Evolutionary conservation across 2,797 vertebrate species (phyloP).

Genomic region (Myiotriccus ornatus): DNA sequence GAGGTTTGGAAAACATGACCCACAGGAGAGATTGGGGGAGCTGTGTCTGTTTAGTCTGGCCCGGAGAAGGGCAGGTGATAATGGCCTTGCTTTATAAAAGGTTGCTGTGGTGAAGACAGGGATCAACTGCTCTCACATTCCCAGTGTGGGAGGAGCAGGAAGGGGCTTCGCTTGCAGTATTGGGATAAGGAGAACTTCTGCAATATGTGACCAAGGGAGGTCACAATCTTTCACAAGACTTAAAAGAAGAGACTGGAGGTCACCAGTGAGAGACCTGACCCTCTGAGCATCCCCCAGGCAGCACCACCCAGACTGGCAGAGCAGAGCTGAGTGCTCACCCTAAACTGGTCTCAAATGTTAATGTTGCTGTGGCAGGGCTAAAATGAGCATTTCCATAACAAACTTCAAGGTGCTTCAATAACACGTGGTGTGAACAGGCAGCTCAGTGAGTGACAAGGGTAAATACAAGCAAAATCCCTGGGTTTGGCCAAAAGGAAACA

Average conservation of each 20-base stretch:
- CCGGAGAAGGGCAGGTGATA: not conserved
- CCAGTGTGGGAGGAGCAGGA: not conserved
- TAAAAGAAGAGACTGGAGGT: not conserved
- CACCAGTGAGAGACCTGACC: not conserved
- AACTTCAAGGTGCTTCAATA: not conserved
- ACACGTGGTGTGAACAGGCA: not conserved
- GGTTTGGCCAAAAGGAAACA: rapidly evolving
- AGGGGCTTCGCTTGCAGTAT: not conserved
- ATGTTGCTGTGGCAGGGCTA: too few species aligned
- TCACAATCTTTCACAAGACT: not conserved
- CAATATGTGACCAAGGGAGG: not conserved
- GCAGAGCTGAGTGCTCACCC: not conserved
- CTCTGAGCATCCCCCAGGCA: not conserved
- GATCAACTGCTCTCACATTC: not conserved
- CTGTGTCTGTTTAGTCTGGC: not conserved
- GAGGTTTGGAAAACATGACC: not conserved
- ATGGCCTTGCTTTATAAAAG: not conserved
- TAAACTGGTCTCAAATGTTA: rapidly evolving
- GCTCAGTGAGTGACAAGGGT: rapidly evolving
- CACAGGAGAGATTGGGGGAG: not conserved
- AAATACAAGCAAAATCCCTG: not conserved
- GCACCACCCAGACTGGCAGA: not conserved
- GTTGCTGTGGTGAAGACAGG: not conserved
- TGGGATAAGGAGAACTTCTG: not conserved
- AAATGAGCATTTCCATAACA: not conserved